A percentile compares a stretch with the other conserved stretches of the same genome.
phyloP scores from a whole-genome alignment of 2,113 vertebrate genomes.

The Vicugna pacos region DNA sequence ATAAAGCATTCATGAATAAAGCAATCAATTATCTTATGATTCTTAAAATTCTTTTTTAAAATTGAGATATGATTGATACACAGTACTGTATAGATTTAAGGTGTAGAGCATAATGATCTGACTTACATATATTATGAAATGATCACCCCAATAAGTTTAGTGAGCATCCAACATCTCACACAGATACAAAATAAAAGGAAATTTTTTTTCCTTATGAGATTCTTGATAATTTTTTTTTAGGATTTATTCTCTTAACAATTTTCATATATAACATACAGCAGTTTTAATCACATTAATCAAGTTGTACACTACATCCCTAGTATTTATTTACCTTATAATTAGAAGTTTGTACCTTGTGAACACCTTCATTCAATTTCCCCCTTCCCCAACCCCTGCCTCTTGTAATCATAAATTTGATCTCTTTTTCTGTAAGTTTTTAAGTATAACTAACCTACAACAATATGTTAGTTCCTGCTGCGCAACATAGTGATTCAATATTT shows the following conservation, averaged over 20 bases:
- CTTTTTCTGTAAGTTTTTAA: background rate
- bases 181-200: background rate
- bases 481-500: background rate
- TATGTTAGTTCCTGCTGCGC: background rate
- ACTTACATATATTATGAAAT: background rate
- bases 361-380: background rate
- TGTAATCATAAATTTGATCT: background rate
- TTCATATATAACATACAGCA: background rate
- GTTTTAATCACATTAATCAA: background rate
- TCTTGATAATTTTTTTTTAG: too few relatives aligned
- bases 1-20: background rate
- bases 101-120: background rate
- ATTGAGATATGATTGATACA: background rate
- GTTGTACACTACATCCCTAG: background rate
- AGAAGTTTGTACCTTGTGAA: background rate
- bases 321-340: background rate
- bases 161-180: background rate
- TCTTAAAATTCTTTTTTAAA: slow-evolving; percentile 12
- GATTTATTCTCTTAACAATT: background rate
- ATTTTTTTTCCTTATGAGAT: background rate
- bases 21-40: background rate
- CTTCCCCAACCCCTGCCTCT: background rate
- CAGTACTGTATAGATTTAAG: background rate
- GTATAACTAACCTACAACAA: background rate
- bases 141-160: background rate